These are phyloP conservation scores for Chrysogorgia sp. DNA, from an alignment of 92 coral and sea anemone genomes.

Conservation along the genomic window DNA sequence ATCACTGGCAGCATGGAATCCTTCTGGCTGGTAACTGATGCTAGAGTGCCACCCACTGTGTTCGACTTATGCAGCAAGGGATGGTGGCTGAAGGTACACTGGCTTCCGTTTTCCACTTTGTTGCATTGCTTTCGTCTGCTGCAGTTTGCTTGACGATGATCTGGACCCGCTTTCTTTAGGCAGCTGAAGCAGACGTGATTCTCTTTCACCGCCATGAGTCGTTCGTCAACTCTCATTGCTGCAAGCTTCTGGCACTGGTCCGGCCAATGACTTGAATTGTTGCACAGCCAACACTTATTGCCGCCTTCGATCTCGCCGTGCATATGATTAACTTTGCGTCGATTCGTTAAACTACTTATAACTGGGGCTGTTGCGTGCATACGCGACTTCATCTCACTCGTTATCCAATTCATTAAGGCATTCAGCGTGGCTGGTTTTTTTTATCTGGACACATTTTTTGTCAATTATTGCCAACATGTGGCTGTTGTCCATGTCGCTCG, in stretches of 20 bases:
- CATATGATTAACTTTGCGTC: constrained; percentile 9
- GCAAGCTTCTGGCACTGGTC: constrained; percentile 65
- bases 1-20: constrained; percentile 62
- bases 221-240: constrained; percentile 58
- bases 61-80: constrained; percentile 58
- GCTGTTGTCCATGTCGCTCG: constrained; percentile 32
- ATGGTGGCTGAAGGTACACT: constrained; percentile 58
- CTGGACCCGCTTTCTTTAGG: constrained; percentile 56
- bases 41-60: constrained; percentile 38
- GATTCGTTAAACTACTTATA: constrained; percentile 33
- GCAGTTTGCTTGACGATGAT: constrained; percentile 54
- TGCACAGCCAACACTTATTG: constrained; percentile 63
- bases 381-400: constrained; percentile 56
- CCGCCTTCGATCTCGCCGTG: not conserved
- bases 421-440: constrained; percentile 58
- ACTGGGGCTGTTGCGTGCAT: constrained; percentile 67
- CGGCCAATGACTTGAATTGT: constrained; percentile 65
- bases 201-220: constrained; percentile 47
- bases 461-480: too few species aligned
- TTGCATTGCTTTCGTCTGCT: constrained; percentile 50
- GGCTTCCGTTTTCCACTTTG: constrained; percentile 47
- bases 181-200: constrained; percentile 68
- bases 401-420: constrained; percentile 68
- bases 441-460: constrained; percentile 43
- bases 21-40: constrained; percentile 28